These are phyloP conservation scores for Hyposmocoma kahamanoa DNA, from an alignment of 1,140 invertebrate species.

Conservation along the genomic window DNA sequence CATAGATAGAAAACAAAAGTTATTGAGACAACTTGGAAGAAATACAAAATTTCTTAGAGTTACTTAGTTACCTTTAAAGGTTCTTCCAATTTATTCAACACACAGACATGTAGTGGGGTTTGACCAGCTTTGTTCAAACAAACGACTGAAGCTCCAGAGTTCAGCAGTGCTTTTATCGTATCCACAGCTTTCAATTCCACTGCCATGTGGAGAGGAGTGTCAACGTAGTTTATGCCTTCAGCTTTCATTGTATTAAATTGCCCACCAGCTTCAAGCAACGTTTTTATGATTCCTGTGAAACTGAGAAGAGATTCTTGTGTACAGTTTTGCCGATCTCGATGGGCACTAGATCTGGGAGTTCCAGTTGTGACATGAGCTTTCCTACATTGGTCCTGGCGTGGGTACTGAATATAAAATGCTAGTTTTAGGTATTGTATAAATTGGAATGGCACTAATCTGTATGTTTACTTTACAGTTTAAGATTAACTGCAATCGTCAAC, in stretches of 20 bases:
- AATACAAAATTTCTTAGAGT: no score
- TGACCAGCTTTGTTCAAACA: slow-evolving; percentile 74
- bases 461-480: no score
- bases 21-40: no score
- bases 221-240: slow-evolving; percentile 28
- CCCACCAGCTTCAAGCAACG: slow-evolving; percentile 48
- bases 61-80: slow-evolving; percentile 49
- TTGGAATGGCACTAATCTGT: no score
- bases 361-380: no score
- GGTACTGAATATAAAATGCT: no score
- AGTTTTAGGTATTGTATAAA: no score
- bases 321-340: no score
- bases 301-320: slow-evolving; percentile 20
- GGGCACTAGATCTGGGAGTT: no score
- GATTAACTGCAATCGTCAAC: no score
- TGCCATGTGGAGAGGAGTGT: slow-evolving; percentile 77
- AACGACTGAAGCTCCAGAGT: slow-evolving; percentile 68
- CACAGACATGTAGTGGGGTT: slow-evolving; percentile 77
- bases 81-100: slow-evolving; percentile 63
- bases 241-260: slow-evolving; percentile 41
- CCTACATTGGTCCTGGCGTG: no score
- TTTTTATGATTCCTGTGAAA: slow-evolving; percentile 49
- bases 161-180: slow-evolving; percentile 71
- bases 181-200: slow-evolving; percentile 71
- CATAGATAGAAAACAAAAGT: no score